Base-by-base conservation (phyloP, 2,888 invertebrate genomes). In the Nomada fabriciana region DNA sequence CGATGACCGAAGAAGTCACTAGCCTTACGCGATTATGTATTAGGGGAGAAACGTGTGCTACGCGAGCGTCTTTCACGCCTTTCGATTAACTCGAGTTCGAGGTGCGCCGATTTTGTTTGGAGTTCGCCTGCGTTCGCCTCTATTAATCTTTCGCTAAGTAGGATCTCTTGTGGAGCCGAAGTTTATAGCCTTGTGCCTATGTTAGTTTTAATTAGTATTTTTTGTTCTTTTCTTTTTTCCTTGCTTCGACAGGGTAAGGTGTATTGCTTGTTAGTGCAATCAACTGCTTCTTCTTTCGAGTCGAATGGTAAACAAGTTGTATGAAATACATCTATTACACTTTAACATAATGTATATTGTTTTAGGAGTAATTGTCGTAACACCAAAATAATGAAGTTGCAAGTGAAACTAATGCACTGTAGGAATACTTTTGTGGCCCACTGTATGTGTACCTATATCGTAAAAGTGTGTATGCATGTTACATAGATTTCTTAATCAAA, bases 1-100 rank as follows among this genome's bases (percentile, higher is more conserved):
- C 86, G 86, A 86, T 84, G 86, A 88, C 84, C 86, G 77, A 75
- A 76, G 81, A 55, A 76, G 71, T 77, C 70, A 73, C 50, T 76
- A 63, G 43, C 71, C 69, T 63, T 10, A 23, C 15, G n/a, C 29
- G 47, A 68, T 72, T 64, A 64, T 55, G 50, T 36, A 53, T 70
- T 43, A 43, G 15, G 29, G 9, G 29, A 23, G 25, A 9, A 43
- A 36, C 29, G 53, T 55, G 53, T 55, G 55, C 7, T 55, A 42
- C 0, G 18, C 23, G 11, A 5, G 7, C 55, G 23, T 69, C 36
- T 69, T 69, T 57, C 68, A 57, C 18, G 42, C 23, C 55, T 69
- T n/a, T 43, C 42, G 43, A 25, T 69, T 42, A 43, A 57, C 18
- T 25, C 23, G 10, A 20, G 20, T 7, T 53, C 53, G 18, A 36